Percentiles rank a stretch among this genome's conserved stretches.
Conservation (phyloP, 2,113 vertebrate genomes). For the Shinisaurus crocodilurus region DNA sequence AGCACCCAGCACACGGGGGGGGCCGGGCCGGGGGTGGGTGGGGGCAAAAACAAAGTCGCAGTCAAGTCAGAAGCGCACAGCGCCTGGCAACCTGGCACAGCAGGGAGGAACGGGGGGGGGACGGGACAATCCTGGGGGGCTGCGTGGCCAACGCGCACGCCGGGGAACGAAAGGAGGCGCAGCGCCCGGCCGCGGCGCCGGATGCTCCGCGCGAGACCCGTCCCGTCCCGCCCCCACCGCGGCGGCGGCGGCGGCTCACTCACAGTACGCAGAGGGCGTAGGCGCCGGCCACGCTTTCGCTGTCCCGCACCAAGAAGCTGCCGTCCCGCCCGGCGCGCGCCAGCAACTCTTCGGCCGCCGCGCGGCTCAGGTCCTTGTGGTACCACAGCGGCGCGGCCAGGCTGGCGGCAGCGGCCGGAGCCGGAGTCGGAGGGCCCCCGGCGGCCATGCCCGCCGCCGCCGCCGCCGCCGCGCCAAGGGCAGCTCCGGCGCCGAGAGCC, state of each 20-base stretch:
- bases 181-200: too few relatives aligned
- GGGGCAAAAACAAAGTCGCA: too few relatives aligned
- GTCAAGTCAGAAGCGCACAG: too few relatives aligned
- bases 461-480: background rate
- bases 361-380: conserved; percentile 94
- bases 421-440: conserved; percentile 54
- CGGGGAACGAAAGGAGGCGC: too few relatives aligned
- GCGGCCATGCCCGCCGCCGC: conserved; percentile 70
- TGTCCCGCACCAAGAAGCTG: conserved; percentile 96
- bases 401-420: conserved; percentile 53
- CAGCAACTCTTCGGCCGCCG: conserved; percentile 91
- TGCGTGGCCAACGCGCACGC: too few relatives aligned
- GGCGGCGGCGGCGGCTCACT: conserved; percentile 67
- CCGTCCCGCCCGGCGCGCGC: conserved; percentile 91
- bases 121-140: too few relatives aligned
- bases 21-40: too few relatives aligned
- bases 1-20: too few relatives aligned
- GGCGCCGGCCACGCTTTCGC: conserved; percentile 92
- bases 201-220: background rate
- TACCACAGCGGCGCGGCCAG: conserved; percentile 87
- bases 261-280: conserved; percentile 92
- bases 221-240: background rate
- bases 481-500: conserved; percentile 26
- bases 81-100: too few relatives aligned
- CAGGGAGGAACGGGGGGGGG: too few relatives aligned